Base-by-base conservation (phyloP, 2,113 vertebrate species). In the Charina bottae region DNA sequence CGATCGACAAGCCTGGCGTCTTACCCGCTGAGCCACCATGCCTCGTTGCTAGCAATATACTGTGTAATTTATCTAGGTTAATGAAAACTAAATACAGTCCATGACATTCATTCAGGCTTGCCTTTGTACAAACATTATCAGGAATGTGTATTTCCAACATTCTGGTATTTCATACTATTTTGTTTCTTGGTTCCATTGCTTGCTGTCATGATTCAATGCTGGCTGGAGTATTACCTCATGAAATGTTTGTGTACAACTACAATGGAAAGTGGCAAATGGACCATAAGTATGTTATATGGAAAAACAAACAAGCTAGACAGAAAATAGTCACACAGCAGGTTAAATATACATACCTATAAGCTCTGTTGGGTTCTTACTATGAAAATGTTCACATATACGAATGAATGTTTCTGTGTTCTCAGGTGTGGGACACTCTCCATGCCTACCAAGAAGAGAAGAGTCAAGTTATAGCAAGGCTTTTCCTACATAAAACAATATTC, bases 331-430 rank as follows among this genome's bases (percentile, higher is more conserved):
- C 4, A 83, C 92, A 64, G 0, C 4, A 91, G 87, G 86, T 87
- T 37, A 23, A 90, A 90, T 86, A 83, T 5, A 96, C 92, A 93
- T 97, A 99, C 99, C 99, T 96, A 99, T 99, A 90, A 99, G 97
- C 83, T 99, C 99, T 84, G 98, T 97, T 28, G 99, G 98, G 93
- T 98, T 99, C 97, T 99, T 99, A 91, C 98, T 98, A 85, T 98
- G 98, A 96, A 99, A 99, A 90, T 98, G 95, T 85, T 99, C 98
- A 55, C 99, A 99, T 6, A 99, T 94, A 87, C 97, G 97, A 96
- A 99, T 99, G 97, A 99, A 99, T 54, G 96, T 98, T 26, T 97
- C 95, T 1, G 99, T 99, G 8, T 98, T 98, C 88, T 99, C 99
- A 90, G 93, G 93, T 2, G 98, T 98, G 89, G 99, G 99, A 37